These are phyloP conservation scores for Heliocidaris tuberculata DNA, from an alignment of 35 echinoderm and acorn worm species.

Conservation along the genomic window DNA sequence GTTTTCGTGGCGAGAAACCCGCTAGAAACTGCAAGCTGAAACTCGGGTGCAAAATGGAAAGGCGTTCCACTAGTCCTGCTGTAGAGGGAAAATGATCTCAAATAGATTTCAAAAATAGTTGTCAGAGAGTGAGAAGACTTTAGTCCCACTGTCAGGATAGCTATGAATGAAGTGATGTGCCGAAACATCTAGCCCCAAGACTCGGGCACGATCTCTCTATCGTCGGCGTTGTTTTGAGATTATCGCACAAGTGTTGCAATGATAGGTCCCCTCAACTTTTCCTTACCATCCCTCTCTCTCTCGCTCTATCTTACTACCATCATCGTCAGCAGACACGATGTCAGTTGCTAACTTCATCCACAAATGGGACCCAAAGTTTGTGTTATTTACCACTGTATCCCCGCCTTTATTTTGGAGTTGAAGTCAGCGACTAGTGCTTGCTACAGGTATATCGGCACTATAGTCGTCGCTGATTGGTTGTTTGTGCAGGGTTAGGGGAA, in stretches of 20 bases:
- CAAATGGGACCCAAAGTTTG: constrained; percentile 14
- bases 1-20: background rate
- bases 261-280: constrained; percentile 12
- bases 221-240: constrained; percentile 30
- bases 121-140: background rate
- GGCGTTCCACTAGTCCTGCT: background rate
- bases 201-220: constrained; percentile 8
- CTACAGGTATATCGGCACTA: constrained; percentile 22
- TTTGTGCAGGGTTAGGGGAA: background rate
- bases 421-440: constrained; percentile 30
- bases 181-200: background rate
- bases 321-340: background rate
- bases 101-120: background rate
- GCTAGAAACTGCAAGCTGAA: background rate
- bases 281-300: background rate
- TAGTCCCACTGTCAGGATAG: background rate
- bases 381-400: background rate
- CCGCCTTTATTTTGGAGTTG: background rate
- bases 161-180: background rate
- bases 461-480: constrained; percentile 19
- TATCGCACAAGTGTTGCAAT: constrained; percentile 39
- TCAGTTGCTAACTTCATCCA: constrained; percentile 10
- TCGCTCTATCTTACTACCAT: background rate
- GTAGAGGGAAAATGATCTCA: background rate
- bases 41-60: background rate